Base-by-base conservation (phyloP, 2,888 invertebrate species). In the Scaptomyza reducta region DNA sequence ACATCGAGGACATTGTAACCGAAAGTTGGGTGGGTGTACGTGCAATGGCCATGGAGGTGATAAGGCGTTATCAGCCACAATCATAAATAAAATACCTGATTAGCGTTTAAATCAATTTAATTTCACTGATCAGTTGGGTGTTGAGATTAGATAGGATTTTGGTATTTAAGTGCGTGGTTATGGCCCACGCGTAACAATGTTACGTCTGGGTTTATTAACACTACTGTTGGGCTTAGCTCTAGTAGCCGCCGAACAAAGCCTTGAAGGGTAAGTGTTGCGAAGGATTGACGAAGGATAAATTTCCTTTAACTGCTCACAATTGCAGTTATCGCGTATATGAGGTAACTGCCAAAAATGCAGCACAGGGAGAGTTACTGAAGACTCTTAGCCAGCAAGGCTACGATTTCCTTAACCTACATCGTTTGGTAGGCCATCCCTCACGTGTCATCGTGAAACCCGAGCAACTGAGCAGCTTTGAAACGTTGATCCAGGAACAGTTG, bases 11-110 rank as follows among this genome's bases (percentile, higher is more conserved):
- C 6, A 59, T 83, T 3, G 93, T 93, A 25, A 80, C 81, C 3
- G 94, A 95, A 77, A 94, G 94, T 7, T 95, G 94, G 93, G 73
- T 88, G 56, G 90, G 90, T 7, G 87, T 91, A 38, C 80, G 76
- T 7, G 90, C 90, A 6, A 90, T 90, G 90, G 88, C 88, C n/a
- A 51, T 66, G 45, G 77, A 77, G 50, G 84, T 90, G 50, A 74
- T 84, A 41, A 85, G 63, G 11, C 73, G 67, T 29, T 77, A 81
- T 29, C 61, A 38, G 16, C 2, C 1, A 1, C 2, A 50, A 47
- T 65, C 56, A 18, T 65, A 70, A 75, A 72, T 77, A 85, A 67
- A 66, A 11, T 38, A 13, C 4, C 14, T 46, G 61, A 65, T 70
- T 74, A 50, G 16, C 16, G 18, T 40, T 22, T 38, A 50, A 53